Percentiles rank a stretch among this genome's conserved stretches.
Evolutionary conservation across 2,113 vertebrate genomes (phyloP).

Genomic region (Porphyrio hochstetteri): DNA sequence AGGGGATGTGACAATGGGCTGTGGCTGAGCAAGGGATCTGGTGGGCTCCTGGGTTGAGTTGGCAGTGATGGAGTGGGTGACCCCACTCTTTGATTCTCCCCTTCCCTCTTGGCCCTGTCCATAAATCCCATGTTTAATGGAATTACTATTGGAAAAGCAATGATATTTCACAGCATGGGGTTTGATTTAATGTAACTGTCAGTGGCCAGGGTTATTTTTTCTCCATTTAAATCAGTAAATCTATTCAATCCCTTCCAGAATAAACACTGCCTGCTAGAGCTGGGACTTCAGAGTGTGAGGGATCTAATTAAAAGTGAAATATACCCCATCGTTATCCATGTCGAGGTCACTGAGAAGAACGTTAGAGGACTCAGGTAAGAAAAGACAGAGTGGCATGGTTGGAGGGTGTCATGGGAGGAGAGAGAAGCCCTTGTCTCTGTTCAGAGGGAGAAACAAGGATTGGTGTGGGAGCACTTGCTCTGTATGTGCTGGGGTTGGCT

Average conservation of each 20-base stretch:
- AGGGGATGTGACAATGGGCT: neutral
- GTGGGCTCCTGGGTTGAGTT: neutral
- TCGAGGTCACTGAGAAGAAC: conserved; percentile 80
- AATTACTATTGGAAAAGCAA: conserved; percentile 73
- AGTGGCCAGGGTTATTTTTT: conserved; percentile 59
- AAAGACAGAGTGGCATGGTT: neutral
- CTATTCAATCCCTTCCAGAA: conserved; percentile 65
- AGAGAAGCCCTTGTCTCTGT: neutral
- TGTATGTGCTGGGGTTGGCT: neutral
- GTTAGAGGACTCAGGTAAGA: conserved; percentile 77
- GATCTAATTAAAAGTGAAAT: conserved; percentile 78
- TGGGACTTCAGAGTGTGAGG: conserved; percentile 72
- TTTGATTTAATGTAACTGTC: conserved; percentile 69
- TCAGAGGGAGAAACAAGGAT: neutral
- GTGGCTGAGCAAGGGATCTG: neutral
- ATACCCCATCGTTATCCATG: conserved; percentile 81
- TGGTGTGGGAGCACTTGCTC: neutral
- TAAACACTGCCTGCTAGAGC: conserved; percentile 81
- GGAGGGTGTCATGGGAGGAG: rapidly evolving
- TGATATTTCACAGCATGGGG: conserved; percentile 55
- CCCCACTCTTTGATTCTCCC: conserved; percentile 21
- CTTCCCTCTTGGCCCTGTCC: conserved; percentile 13
- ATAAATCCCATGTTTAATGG: conserved; percentile 66
- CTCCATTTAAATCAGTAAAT: conserved; percentile 71
- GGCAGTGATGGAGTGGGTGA: conserved; percentile 20